Conservation (phyloP, 2,888 invertebrate genomes). For the Apamea anceps region DNA sequence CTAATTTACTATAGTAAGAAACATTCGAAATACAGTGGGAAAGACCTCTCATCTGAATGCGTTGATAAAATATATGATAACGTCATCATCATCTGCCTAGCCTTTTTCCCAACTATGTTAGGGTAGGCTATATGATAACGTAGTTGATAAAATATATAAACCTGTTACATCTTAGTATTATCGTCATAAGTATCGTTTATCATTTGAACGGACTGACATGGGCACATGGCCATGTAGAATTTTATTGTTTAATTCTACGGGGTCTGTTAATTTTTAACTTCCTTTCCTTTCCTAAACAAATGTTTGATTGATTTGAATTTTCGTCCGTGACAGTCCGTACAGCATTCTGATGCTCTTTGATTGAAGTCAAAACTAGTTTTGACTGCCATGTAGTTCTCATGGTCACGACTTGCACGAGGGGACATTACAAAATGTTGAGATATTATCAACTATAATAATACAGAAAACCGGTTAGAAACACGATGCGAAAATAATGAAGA, state of each 20-base stretch:
- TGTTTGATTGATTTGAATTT: slow-evolving; percentile 7
- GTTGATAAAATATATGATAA: slow-evolving; percentile 31
- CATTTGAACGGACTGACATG: slow-evolving; percentile 1
- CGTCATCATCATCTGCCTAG: no score
- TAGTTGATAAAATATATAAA: slow-evolving; percentile 24
- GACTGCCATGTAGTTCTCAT: slow-evolving; percentile 19
- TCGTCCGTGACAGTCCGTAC: neutral
- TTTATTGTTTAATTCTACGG: slow-evolving; percentile 14
- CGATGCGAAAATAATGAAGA: slow-evolving; percentile 5
- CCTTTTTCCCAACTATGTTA: no score
- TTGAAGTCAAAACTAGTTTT: slow-evolving; percentile 30
- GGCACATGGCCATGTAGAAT: slow-evolving; percentile 3
- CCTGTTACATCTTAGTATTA: slow-evolving; percentile 16
- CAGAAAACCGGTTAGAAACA: slow-evolving; percentile 16
- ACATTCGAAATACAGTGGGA: neutral
- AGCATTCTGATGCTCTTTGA: neutral
- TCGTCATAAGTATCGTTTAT: slow-evolving; percentile 15
- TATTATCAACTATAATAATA: slow-evolving; percentile 36
- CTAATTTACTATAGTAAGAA: slow-evolving; percentile 1
- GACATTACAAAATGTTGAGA: slow-evolving; percentile 33
- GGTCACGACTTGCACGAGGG: slow-evolving; percentile 24
- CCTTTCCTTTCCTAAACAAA: slow-evolving; percentile 18
- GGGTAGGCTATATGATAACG: slow-evolving; percentile 17
- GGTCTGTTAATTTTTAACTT: slow-evolving; percentile 3
- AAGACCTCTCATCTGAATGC: slow-evolving; percentile 6